Base-by-base conservation (phyloP, 2,113 vertebrate species). In the Coptodon bakossiorum region DNA sequence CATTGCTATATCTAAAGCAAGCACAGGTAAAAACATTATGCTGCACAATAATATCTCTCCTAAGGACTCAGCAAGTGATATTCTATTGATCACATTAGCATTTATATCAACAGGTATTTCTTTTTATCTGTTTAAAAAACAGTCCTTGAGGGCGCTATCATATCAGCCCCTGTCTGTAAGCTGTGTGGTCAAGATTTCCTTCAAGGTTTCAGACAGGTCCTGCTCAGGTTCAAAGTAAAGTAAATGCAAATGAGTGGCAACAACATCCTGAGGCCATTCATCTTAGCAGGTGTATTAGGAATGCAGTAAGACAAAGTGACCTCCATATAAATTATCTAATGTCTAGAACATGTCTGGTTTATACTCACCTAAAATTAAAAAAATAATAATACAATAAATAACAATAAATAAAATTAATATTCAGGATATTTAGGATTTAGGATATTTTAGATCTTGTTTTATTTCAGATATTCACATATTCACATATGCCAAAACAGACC, bases 171-270 rank as follows among this genome's bases (percentile, higher is more conserved):
- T 9, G 56, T 57, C 11, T 83, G 66, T 71, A 76, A 82, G 5
- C 57, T 83, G 84, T 78, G 48, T 38, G 80, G 89, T 90, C 84
- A 89, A 92, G 86, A 89, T 73, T 87, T 50, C 76, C 88, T 89
- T 56, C 50, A 34, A 90, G 92, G 86, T 88, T 91, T 54, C 59
- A 45, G 76, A 45, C 24, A 12, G 78, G 82, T 91, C 84, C 54
- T 3, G 48, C 73, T 82, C 43, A 6, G 40, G 79, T 68, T 86
- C 19, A 29, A 88, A 88, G 91, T 90, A 36, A 31, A 90, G 83
- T 73, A 82, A 82, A 94, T 94, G 83, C 90, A 93, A 92, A 92
- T 92, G 88, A 93, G 73, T 45, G 9, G 79, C 83, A 86, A 91
- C 90, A 92, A 91, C 94, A 92, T 91, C 92, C 90, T 14, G 82